Percentiles rank a stretch among this genome's conserved stretches.
These are phyloP conservation scores for Ceratosolen solmsi DNA, from an alignment of 1,140 invertebrate genomes.

Conservation along the genomic window DNA sequence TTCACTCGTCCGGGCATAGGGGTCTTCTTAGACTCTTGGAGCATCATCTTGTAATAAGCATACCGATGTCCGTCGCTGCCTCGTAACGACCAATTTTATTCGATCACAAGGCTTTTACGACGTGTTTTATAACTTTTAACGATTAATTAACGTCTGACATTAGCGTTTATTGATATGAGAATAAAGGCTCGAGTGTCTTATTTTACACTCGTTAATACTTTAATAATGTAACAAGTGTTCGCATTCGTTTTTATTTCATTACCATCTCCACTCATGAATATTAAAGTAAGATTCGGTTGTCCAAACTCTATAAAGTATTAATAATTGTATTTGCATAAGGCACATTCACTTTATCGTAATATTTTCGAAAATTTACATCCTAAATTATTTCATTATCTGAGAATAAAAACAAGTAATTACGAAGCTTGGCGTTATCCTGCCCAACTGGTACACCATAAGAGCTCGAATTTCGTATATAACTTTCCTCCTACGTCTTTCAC, in stretches of 20 bases:
- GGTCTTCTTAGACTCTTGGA: neutral
- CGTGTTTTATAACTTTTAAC: neutral
- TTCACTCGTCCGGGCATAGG: neutral
- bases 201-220: neutral
- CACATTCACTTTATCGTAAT: neutral
- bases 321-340: neutral
- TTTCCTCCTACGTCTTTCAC: neutral
- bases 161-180: neutral
- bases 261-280: neutral
- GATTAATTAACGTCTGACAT: neutral
- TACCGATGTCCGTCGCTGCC: neutral
- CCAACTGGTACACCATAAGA: neutral
- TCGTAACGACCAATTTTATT: neutral
- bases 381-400: conserved; percentile 8
- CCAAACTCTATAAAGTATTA: neutral
- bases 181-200: neutral
- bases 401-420: neutral
- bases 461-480: conserved; percentile 16
- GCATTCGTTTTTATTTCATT: neutral
- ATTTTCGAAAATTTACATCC: neutral
- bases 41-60: neutral
- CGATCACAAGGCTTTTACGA: neutral
- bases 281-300: neutral
- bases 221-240: neutral
- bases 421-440: neutral